Conservation (phyloP, 2,113 vertebrate genomes). For the Odocoileus hemionus region DNA sequence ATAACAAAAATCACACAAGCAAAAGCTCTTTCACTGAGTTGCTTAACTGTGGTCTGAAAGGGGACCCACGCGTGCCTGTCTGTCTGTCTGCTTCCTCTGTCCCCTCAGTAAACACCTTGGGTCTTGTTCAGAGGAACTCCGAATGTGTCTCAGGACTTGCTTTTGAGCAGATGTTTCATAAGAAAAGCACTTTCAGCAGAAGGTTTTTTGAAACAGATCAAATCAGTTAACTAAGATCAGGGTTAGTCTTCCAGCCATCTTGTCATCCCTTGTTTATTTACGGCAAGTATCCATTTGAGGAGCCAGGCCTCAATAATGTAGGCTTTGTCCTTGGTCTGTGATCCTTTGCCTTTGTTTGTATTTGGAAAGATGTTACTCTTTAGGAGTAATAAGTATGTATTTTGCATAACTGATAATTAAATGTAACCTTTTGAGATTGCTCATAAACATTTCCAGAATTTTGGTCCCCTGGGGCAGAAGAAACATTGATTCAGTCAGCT, state of each 20-base stretch:
- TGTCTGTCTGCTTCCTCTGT: neutral
- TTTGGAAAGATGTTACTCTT: slow-evolving; percentile 7
- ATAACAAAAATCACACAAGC: slow-evolving; percentile 59
- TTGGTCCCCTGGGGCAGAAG: neutral
- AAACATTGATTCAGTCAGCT: neutral
- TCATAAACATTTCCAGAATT: neutral
- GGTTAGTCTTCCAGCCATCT: neutral
- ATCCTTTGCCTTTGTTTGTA: neutral
- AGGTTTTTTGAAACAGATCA: neutral
- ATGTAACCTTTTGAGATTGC: neutral
- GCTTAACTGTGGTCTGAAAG: slow-evolving; percentile 31
- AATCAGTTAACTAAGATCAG: neutral
- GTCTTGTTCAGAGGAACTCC: neutral
- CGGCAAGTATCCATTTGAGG: neutral
- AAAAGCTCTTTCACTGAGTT: slow-evolving; percentile 43
- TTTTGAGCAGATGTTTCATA: neutral
- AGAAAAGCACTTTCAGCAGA: neutral
- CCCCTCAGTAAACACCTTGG: neutral
- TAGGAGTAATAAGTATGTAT: neutral
- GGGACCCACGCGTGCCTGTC: neutral
- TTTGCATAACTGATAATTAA: slow-evolving; percentile 36
- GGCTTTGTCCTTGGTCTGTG: neutral
- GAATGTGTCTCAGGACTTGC: neutral
- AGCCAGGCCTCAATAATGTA: neutral
- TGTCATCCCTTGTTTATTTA: neutral